phyloP scores from a whole-genome alignment of 2,797 vertebrate genomes.

The Acanthopagrus latus region DNA sequence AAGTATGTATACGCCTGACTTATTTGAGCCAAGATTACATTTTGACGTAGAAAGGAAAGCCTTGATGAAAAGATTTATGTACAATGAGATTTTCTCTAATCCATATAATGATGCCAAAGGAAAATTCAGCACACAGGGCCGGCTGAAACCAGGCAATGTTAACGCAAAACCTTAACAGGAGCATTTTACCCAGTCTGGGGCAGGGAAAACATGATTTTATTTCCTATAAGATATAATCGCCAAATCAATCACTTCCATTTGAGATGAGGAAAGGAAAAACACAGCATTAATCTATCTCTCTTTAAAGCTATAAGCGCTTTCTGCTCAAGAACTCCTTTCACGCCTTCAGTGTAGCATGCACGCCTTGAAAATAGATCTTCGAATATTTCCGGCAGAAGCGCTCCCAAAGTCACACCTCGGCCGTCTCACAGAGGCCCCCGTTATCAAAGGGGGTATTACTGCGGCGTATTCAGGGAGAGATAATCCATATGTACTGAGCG shows the following conservation, averaged over 20 bases:
- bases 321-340: conserved; percentile 33
- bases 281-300: conserved; percentile 62
- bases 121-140: conserved; percentile 32
- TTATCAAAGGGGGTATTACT: conserved; percentile 65
- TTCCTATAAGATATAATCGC: conserved; percentile 60
- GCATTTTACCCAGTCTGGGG: conserved; percentile 29
- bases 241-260: conserved; percentile 74
- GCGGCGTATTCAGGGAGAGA: conserved; percentile 56
- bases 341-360: conserved; percentile 29
- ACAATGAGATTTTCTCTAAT: conserved; percentile 67
- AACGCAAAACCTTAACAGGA: conserved; percentile 48
- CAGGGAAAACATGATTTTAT: conserved; percentile 57
- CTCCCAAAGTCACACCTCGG: conserved; percentile 60
- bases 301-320: conserved; percentile 40
- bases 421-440: conserved; percentile 34
- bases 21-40: conserved; percentile 64
- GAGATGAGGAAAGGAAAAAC: conserved; percentile 43
- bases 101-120: conserved; percentile 59
- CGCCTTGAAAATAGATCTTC: conserved; percentile 53
- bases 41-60: conserved; percentile 48
- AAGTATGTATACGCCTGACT: conserved; percentile 36
- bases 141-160: conserved; percentile 41
- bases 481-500: conserved; percentile 66
- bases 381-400: conserved; percentile 47
- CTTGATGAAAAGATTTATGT: conserved; percentile 73